Conservation (phyloP, 2,113 vertebrate genomes). For the Lamprologus ornatipinnis region DNA sequence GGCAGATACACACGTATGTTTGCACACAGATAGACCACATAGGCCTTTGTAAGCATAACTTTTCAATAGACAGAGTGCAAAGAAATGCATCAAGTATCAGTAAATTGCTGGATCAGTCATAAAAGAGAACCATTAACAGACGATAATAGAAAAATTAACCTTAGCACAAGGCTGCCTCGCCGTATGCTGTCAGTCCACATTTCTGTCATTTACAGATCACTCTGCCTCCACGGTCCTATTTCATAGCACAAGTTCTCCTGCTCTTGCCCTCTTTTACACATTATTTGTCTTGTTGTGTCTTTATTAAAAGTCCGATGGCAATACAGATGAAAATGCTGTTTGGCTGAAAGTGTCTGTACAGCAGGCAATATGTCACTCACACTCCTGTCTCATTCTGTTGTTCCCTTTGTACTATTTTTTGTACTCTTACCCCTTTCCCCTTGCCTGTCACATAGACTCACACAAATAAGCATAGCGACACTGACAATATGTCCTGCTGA, state of each 20-base stretch:
- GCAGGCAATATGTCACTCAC: neutral
- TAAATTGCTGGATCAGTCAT: neutral
- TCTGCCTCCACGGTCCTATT: neutral
- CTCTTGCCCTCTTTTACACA: neutral
- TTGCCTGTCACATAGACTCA: neutral
- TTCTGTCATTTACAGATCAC: neutral
- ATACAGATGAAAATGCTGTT: slow-evolving; percentile 1
- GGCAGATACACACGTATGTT: neutral
- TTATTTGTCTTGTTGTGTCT: slow-evolving; percentile 13
- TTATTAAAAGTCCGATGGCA: slow-evolving; percentile 19
- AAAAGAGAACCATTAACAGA: slow-evolving; percentile 3
- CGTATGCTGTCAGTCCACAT: neutral
- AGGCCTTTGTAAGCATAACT: neutral
- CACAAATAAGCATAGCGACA: neutral
- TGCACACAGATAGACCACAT: neutral
- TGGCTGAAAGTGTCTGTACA: neutral
- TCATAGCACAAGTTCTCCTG: neutral
- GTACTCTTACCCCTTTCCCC: neutral
- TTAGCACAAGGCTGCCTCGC: neutral
- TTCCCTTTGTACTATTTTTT: neutral
- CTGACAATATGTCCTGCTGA: neutral
- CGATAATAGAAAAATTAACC: slow-evolving; percentile 27
- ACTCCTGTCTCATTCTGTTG: neutral
- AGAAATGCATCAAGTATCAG: neutral
- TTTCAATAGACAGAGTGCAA: neutral